A percentile compares a stretch with the other conserved stretches of the same genome.
Evolutionary conservation across 2,113 vertebrate species (phyloP).

Genomic region (Girardinichthys multiradiatus): DNA sequence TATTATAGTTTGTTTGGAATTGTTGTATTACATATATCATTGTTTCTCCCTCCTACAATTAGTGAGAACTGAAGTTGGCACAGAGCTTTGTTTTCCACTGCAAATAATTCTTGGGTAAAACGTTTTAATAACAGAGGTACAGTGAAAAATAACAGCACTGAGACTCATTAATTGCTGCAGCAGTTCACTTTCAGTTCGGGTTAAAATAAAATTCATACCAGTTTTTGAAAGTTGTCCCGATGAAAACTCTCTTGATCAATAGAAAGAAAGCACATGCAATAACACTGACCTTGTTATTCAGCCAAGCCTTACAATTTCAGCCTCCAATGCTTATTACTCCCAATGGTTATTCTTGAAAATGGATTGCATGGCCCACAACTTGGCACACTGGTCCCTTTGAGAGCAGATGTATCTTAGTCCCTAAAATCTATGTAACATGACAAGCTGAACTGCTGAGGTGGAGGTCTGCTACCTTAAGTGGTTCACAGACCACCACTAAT

Average conservation of each 20-base stretch:
- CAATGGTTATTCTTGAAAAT: slow-evolving; percentile 34
- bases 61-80: background rate
- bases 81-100: slow-evolving; percentile 4
- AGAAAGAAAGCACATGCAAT: slow-evolving; percentile 22
- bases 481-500: slow-evolving; percentile 44
- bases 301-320: slow-evolving; percentile 42
- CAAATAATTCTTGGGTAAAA: slow-evolving; percentile 5
- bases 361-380: slow-evolving; percentile 51
- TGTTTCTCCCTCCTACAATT: slow-evolving; percentile 30
- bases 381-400: slow-evolving; percentile 14
- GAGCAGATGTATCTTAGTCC: slow-evolving; percentile 35
- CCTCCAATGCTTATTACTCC: slow-evolving; percentile 54
- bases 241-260: slow-evolving; percentile 34
- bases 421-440: slow-evolving; percentile 63
- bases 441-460: slow-evolving; percentile 45
- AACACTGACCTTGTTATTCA: slow-evolving; percentile 53
- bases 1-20: slow-evolving; percentile 2
- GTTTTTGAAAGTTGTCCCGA: slow-evolving; percentile 36
- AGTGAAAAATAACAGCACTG: background rate
- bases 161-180: slow-evolving; percentile 42
- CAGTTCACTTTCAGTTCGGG: slow-evolving; percentile 37
- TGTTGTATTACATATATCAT: slow-evolving; percentile 18
- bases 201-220: slow-evolving; percentile 50
- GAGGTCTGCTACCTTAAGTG: slow-evolving; percentile 55
- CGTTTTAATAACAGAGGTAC: slow-evolving; percentile 30